Evolutionary conservation across 2,888 invertebrate species (phyloP).

Genomic region (Meteorus colon): DNA sequence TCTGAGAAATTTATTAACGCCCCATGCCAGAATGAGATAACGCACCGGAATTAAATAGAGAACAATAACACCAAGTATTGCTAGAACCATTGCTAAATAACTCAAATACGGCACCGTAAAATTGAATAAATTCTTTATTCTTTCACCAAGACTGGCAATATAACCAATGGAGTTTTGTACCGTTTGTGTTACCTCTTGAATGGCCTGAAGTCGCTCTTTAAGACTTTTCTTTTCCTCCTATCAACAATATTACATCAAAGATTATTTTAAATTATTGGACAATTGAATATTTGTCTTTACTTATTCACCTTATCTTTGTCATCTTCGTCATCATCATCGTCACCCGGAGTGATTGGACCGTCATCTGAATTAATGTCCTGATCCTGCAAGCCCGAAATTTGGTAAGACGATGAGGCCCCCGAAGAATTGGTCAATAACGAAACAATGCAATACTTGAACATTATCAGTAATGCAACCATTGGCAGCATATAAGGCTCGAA

Average conservation of each 20-base stretch:
- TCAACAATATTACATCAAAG: constrained; percentile 26
- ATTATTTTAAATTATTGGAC: not conserved
- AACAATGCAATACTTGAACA: constrained; percentile 82
- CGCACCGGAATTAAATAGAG: constrained; percentile 92
- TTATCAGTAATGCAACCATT: constrained; percentile 84
- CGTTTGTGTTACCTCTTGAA: constrained; percentile 97
- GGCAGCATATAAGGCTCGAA: constrained; percentile 98
- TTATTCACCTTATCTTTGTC: constrained; percentile 86
- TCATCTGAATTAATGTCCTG: constrained; percentile 58
- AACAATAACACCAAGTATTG: constrained; percentile 83
- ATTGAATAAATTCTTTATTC: constrained; percentile 95
- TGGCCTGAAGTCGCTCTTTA: constrained; percentile 93
- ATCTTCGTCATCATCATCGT: constrained; percentile 89
- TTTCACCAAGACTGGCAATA: constrained; percentile 94
- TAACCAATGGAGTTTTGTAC: constrained; percentile 97
- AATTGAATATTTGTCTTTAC: not conserved
- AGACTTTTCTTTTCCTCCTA: constrained; percentile 96
- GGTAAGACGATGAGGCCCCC: constrained; percentile 53
- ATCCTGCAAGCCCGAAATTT: constrained; percentile 59
- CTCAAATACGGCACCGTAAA: constrained; percentile 98
- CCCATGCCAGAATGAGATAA: constrained; percentile 94
- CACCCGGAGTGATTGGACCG: constrained; percentile 66
- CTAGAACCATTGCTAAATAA: constrained; percentile 88
- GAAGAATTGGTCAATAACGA: constrained; percentile 70
- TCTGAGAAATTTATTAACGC: constrained; percentile 95